Evolutionary conservation across 2,797 vertebrate species (phyloP).

Genomic region (Coracias cyanogaster): DNA sequence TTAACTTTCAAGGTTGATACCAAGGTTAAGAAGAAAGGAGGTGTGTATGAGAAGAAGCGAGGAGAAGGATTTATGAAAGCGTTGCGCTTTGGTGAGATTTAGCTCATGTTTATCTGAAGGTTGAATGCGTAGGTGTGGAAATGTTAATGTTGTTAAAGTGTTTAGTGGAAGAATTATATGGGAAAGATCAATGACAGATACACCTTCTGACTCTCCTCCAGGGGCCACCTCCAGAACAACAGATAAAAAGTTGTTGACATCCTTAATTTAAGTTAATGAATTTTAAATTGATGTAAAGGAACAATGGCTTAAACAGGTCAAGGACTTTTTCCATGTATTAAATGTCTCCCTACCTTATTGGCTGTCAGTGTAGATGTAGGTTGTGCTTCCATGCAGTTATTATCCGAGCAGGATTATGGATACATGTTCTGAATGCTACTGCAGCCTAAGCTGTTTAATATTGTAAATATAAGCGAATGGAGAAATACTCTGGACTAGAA

Average conservation of each 20-base stretch:
- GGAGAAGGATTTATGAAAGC: slow-evolving; percentile 17
- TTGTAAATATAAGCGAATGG: not conserved
- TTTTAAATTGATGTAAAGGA: slow-evolving; percentile 26
- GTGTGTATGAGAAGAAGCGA: not conserved
- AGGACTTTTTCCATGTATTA: not conserved
- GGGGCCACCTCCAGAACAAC: not conserved
- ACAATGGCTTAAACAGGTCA: slow-evolving; percentile 39
- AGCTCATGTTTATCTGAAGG: slow-evolving; percentile 1
- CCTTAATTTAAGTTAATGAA: slow-evolving; percentile 4
- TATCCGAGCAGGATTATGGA: slow-evolving; percentile 11
- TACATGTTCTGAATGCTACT: not conserved
- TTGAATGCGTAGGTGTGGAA: not conserved
- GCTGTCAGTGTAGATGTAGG: slow-evolving; percentile 9
- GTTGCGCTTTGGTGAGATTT: not conserved
- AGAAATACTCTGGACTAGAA: not conserved
- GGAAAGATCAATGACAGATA: not conserved
- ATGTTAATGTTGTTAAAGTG: slow-evolving; percentile 15
- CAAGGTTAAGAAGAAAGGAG: not conserved
- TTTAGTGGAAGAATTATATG: not conserved
- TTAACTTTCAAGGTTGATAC: not conserved
- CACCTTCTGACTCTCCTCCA: not conserved
- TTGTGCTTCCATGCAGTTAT: slow-evolving; percentile 26
- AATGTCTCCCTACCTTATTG: not conserved
- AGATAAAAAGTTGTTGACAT: slow-evolving; percentile 24
- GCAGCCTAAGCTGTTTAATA: not conserved